These are phyloP conservation scores for Holothuria leucospilota DNA, from an alignment of 53 echinoderm and acorn worm genomes.

Conservation along the genomic window DNA sequence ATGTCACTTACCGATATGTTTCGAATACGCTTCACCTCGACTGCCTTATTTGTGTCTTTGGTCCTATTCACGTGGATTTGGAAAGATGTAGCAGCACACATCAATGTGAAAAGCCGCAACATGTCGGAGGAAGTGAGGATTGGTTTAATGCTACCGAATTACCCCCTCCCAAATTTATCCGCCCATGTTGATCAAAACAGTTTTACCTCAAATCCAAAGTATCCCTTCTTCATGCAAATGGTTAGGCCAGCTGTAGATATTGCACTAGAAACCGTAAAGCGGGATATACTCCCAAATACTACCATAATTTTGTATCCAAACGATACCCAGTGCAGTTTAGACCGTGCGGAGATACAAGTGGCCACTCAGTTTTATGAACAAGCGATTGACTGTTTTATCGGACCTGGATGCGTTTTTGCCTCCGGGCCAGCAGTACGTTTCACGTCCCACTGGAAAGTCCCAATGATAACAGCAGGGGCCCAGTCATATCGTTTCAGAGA, in stretches of 20 bases:
- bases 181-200: conserved; percentile 16
- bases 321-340: conserved; percentile 59
- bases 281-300: conserved; percentile 45
- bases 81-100: not conserved
- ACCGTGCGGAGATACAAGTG: conserved; percentile 54
- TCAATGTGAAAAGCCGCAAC: not conserved
- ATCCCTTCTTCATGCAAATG: conserved; percentile 84
- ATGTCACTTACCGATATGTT: no score
- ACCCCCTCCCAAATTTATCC: conserved; percentile 36
- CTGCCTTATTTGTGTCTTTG: not conserved
- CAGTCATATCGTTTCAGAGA: conserved; percentile 51
- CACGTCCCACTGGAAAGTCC: conserved; percentile 71
- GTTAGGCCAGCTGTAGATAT: conserved; percentile 79
- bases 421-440: conserved; percentile 68
- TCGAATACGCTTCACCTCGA: not conserved
- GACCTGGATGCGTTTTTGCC: conserved; percentile 81
- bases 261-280: conserved; percentile 65
- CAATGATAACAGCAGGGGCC: conserved; percentile 76
- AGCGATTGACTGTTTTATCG: conserved; percentile 69
- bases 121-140: conserved; percentile 9
- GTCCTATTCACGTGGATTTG: not conserved
- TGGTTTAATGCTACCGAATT: conserved; percentile 57
- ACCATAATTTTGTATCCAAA: conserved; percentile 47
- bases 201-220: conserved; percentile 44
- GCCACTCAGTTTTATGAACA: conserved; percentile 59